A percentile compares a stretch with the other conserved stretches of the same genome.
Evolutionary conservation across 2,113 vertebrate species (phyloP).

Genomic region (Crocuta crocuta): DNA sequence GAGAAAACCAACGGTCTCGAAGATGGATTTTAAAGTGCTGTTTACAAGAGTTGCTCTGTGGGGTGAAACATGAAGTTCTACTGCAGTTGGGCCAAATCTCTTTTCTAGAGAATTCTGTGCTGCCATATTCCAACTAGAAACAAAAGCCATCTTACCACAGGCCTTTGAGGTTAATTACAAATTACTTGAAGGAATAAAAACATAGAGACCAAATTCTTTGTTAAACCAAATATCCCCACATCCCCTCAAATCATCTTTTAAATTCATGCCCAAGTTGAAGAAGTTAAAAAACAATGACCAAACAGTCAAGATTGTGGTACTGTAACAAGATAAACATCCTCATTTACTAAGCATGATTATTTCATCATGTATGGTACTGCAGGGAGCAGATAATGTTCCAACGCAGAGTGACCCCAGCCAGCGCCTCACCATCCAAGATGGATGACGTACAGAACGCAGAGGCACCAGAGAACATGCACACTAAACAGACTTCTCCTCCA

Average conservation of each 20-base stretch:
- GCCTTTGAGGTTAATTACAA: neutral
- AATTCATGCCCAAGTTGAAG: neutral
- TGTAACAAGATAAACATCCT: neutral
- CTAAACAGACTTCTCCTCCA: neutral
- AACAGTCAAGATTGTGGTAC: neutral
- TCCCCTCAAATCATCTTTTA: neutral
- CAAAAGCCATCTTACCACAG: neutral
- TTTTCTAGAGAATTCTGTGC: conserved; percentile 25
- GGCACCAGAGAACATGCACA: neutral
- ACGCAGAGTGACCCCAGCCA: neutral
- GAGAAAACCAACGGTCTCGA: neutral
- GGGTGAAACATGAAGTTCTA: neutral
- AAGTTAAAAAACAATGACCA: neutral
- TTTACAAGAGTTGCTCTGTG: neutral
- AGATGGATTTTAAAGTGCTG: neutral
- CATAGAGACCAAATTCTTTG: neutral
- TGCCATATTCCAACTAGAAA: neutral
- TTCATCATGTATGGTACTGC: neutral
- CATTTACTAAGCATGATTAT: neutral
- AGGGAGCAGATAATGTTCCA: neutral
- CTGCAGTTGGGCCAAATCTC: neutral
- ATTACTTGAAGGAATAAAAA: conserved; percentile 41
- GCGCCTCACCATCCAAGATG: neutral
- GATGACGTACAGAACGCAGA: neutral
- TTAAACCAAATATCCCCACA: neutral